Percentiles rank a stretch among this genome's conserved stretches.
These are phyloP conservation scores for Peromyscus maniculatus DNA, from an alignment of 2,113 vertebrate species.

Conservation along the genomic window DNA sequence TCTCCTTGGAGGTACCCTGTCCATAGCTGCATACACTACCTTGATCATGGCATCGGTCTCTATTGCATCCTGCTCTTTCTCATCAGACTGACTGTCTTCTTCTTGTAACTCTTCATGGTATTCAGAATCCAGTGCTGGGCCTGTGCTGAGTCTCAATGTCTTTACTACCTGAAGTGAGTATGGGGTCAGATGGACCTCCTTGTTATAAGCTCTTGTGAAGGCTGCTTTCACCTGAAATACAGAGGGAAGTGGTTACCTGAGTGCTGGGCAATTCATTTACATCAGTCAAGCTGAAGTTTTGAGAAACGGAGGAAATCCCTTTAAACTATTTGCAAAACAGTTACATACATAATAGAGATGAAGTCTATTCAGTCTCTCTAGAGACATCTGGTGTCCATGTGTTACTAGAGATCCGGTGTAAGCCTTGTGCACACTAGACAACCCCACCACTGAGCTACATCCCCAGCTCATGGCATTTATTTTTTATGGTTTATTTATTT, in stretches of 20 bases:
- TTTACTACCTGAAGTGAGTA: constrained; percentile 93
- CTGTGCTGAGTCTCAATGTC: constrained; percentile 86
- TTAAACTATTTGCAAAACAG: constrained; percentile 5
- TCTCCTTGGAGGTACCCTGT: not conserved
- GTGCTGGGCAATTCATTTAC: not conserved
- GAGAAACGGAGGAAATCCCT: not conserved
- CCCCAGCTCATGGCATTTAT: not conserved
- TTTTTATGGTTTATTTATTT: not conserved
- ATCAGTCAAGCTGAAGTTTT: not conserved
- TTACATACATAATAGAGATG: not conserved
- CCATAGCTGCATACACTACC: constrained; percentile 84
- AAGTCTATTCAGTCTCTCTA: not conserved
- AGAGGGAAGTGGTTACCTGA: not conserved
- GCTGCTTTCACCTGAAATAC: constrained; percentile 94
- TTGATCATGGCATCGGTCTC: constrained; percentile 97
- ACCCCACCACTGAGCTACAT: not conserved
- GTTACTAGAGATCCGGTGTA: not conserved
- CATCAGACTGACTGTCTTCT: constrained; percentile 87
- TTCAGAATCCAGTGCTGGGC: constrained; percentile 80
- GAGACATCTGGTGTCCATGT: not conserved
- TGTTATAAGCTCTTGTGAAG: constrained; percentile 97
- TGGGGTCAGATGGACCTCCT: constrained; percentile 92
- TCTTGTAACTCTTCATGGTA: constrained; percentile 82
- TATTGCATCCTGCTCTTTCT: constrained; percentile 89
- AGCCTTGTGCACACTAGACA: not conserved